A percentile compares a stretch with the other conserved stretches of the same genome.
phyloP scores from a whole-genome alignment of 1,140 invertebrate genomes.

The Asobara japonica region DNA sequence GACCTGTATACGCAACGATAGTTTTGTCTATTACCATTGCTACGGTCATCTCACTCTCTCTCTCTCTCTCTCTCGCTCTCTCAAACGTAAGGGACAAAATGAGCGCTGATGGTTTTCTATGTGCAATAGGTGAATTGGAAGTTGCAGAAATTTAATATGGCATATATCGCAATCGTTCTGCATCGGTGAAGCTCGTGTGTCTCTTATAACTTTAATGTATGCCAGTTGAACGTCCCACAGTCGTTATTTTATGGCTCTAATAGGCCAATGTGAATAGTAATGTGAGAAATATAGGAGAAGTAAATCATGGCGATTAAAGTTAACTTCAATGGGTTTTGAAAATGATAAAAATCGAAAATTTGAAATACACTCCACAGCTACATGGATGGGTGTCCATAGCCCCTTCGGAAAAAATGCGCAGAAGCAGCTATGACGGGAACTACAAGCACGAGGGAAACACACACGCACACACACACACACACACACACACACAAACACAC shows the following conservation, averaged over 20 bases:
- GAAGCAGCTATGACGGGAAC: too few relatives aligned
- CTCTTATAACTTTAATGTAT: conserved; percentile 9
- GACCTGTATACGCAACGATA: too few relatives aligned
- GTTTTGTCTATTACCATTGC: too few relatives aligned
- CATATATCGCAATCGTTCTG: conserved; percentile 14
- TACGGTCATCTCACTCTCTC: not conserved
- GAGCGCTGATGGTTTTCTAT: not conserved
- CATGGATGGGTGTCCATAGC: too few relatives aligned
- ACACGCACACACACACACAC: too few relatives aligned
- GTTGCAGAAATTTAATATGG: conserved; percentile 22
- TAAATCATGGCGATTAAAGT: not conserved
- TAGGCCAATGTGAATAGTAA: not conserved
- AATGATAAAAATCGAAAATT: not conserved
- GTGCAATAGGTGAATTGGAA: not conserved
- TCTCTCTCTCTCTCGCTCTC: too few relatives aligned
- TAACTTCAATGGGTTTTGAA: not conserved
- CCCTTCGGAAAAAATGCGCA: too few relatives aligned
- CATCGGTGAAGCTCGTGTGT: conserved; percentile 1
- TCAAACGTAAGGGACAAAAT: not conserved
- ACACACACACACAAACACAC: too few relatives aligned
- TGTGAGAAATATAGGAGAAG: not conserved
- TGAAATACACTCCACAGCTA: too few relatives aligned
- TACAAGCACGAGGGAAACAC: too few relatives aligned
- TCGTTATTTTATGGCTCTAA: not conserved
- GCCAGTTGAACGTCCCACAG: not conserved